These are phyloP conservation scores for Paraescarpia echinospica DNA, from an alignment of 1,140 invertebrate species.

Conservation along the genomic window DNA sequence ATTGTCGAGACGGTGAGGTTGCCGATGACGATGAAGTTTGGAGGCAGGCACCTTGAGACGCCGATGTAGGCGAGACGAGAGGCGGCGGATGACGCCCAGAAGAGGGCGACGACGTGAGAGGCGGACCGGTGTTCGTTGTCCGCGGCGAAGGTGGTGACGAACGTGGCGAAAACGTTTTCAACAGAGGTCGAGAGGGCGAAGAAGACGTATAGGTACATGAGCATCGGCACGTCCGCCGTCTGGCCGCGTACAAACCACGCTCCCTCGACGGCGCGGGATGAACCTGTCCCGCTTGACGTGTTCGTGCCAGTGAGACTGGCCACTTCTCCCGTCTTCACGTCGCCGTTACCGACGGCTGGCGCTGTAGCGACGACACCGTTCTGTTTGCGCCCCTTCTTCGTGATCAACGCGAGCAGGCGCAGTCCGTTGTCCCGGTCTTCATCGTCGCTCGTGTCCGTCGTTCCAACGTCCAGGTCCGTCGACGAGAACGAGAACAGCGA, in stretches of 20 bases:
- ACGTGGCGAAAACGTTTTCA: background rate
- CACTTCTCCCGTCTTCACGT: background rate
- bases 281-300: background rate
- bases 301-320: background rate
- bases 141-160: background rate
- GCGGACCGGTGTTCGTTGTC: background rate
- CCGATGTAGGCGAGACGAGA: background rate
- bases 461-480: background rate
- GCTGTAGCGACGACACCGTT: background rate
- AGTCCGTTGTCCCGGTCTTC: background rate
- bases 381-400: background rate
- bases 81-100: slow-evolving; percentile 10
- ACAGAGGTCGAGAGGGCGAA: background rate
- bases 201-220: slow-evolving; percentile 21
- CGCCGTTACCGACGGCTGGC: background rate
- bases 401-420: background rate
- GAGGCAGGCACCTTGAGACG: background rate
- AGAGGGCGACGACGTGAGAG: background rate
- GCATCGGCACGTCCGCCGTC: slow-evolving; percentile 1
- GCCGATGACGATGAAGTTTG: background rate
- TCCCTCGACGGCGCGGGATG: background rate
- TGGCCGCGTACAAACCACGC: background rate
- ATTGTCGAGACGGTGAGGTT: background rate
- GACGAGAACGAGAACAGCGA: background rate
- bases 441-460: background rate